A percentile compares a stretch with the other conserved stretches of the same genome.
Conservation (phyloP, 2,113 vertebrate genomes). For the Podarcis raffonei region DNA sequence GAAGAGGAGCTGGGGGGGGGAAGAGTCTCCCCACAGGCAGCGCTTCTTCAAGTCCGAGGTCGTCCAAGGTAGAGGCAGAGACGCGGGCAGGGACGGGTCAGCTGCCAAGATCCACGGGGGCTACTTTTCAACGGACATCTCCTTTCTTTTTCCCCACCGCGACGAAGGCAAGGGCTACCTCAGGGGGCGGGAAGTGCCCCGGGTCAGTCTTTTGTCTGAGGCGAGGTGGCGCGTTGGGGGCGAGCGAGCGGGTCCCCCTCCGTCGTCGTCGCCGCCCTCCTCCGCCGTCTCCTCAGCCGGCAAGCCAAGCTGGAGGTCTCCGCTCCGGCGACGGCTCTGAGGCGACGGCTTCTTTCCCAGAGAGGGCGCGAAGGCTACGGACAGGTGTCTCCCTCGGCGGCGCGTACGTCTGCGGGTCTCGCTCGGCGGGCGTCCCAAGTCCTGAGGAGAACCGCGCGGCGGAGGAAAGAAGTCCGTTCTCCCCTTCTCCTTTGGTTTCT, state of each 20-base stretch:
- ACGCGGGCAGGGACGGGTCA: neutral
- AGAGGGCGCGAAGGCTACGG: neutral
- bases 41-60: neutral
- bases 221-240: neutral
- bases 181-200: neutral
- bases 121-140: neutral
- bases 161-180: neutral
- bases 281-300: neutral
- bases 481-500: neutral
- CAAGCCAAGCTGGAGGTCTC: neutral
- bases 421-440: neutral
- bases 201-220: conserved; percentile 13
- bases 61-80: neutral
- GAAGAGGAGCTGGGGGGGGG: neutral
- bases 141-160: neutral
- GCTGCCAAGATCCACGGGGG: neutral
- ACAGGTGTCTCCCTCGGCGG: neutral
- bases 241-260: neutral
- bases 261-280: neutral
- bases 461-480: neutral
- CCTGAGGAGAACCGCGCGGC: neutral
- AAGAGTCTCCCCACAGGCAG: neutral
- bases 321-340: neutral
- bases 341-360: neutral
- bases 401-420: neutral